phyloP scores from a whole-genome alignment of 1,140 invertebrate genomes.

The Augochlora pura region DNA sequence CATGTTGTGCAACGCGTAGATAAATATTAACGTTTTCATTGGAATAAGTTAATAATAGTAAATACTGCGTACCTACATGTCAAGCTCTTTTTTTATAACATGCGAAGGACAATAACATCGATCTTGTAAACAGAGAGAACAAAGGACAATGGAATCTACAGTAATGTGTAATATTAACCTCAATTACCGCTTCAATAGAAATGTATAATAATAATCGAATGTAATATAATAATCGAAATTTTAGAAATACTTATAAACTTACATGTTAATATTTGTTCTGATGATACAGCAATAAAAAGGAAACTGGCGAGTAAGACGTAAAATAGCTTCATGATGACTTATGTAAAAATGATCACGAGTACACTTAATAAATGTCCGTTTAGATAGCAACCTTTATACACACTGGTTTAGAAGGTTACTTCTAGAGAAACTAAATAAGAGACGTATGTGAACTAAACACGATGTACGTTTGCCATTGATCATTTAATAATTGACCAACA shows the following conservation, averaged over 20 bases:
- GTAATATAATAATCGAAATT: too few relatives aligned
- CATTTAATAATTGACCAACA: conserved; percentile 53
- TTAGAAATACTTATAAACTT: conserved; percentile 61
- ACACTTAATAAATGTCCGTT: conserved; percentile 41
- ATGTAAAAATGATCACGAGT: conserved; percentile 10
- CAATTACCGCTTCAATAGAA: neutral
- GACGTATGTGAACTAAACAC: conserved; percentile 64
- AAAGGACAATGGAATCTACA: neutral
- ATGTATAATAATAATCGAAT: neutral
- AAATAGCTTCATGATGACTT: conserved; percentile 63
- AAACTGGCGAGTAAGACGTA: conserved; percentile 55
- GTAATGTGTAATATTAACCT: conserved; percentile 5
- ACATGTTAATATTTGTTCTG: conserved; percentile 70
- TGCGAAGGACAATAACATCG: neutral
- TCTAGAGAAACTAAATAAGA: conserved; percentile 58
- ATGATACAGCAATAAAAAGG: conserved; percentile 50
- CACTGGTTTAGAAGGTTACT: conserved; percentile 92
- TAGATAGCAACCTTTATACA: conserved; percentile 88
- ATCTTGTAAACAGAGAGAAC: neutral
- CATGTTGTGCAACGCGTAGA: neutral
- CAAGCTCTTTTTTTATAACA: neutral
- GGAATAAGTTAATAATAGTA: neutral
- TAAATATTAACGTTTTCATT: neutral
- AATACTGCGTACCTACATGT: neutral
- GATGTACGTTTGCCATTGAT: conserved; percentile 67